These are phyloP conservation scores for Tenrec ecaudatus DNA, from an alignment of 2,113 vertebrate genomes.

Conservation along the genomic window DNA sequence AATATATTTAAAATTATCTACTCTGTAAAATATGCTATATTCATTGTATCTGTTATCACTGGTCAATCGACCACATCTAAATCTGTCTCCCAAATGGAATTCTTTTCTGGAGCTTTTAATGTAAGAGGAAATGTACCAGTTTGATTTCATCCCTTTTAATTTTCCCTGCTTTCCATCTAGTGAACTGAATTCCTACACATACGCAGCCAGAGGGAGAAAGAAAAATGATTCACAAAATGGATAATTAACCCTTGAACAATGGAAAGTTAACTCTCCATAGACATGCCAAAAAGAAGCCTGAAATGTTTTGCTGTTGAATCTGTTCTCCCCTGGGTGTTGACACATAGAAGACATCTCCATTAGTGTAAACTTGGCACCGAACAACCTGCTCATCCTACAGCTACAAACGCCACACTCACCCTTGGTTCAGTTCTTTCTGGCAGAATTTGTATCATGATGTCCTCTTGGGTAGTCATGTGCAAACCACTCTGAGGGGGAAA, in stretches of 20 bases:
- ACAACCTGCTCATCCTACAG: conserved; percentile 62
- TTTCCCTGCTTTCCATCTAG: conserved; percentile 43
- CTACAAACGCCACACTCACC: conserved; percentile 64
- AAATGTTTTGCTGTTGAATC: conserved; percentile 70
- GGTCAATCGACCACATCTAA: conserved; percentile 14
- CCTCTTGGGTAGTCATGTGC: conserved; percentile 68
- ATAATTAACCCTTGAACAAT: conserved; percentile 77
- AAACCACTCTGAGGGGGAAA: conserved; percentile 63
- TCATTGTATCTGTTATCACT: conserved; percentile 48
- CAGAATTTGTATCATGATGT: conserved; percentile 56
- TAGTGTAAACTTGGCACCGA: conserved; percentile 68
- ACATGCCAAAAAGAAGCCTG: conserved; percentile 42
- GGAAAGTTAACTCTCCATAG: conserved; percentile 71
- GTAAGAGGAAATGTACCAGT: not conserved
- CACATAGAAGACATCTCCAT: conserved; percentile 67
- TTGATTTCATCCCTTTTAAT: conserved; percentile 65
- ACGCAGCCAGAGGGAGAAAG: conserved; percentile 60
- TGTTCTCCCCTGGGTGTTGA: conserved; percentile 66
- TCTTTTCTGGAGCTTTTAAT: conserved; percentile 33
- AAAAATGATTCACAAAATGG: conserved; percentile 72
- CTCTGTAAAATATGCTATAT: conserved; percentile 37
- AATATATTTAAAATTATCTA: not conserved
- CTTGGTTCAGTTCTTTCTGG: conserved; percentile 64
- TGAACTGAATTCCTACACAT: conserved; percentile 70
- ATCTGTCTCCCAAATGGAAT: conserved; percentile 20